Evolutionary conservation across 2,888 invertebrate species (phyloP).

Genomic region (Apoda limacodes): DNA sequence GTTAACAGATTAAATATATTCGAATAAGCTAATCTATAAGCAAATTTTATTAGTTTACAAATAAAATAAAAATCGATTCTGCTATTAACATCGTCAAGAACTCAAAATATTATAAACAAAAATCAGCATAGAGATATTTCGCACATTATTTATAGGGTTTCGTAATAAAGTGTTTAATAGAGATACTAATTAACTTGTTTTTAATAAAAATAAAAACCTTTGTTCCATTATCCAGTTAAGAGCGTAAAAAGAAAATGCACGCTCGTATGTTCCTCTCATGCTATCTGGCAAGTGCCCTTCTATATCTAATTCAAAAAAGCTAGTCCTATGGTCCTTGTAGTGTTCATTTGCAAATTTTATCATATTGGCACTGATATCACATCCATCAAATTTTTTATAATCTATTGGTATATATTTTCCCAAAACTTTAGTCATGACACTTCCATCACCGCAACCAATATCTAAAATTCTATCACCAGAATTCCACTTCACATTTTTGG

Average conservation of each 20-base stretch:
- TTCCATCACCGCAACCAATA: slow-evolving; percentile 81
- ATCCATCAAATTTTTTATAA: slow-evolving; percentile 69
- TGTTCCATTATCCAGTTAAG: slow-evolving; percentile 84
- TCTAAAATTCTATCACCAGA: slow-evolving; percentile 69
- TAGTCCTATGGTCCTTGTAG: slow-evolving; percentile 49
- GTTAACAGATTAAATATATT: slow-evolving; percentile 73
- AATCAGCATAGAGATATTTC: neutral
- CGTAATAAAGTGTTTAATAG: too few species aligned
- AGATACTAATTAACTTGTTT: too few species aligned
- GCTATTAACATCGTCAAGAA: too few species aligned
- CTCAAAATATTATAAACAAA: neutral
- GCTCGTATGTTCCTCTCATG: slow-evolving; percentile 68
- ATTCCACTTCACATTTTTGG: slow-evolving; percentile 68
- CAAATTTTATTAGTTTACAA: too few species aligned
- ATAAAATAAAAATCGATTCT: too few species aligned
- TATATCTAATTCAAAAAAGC: slow-evolving; percentile 71
- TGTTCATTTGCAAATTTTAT: slow-evolving; percentile 72
- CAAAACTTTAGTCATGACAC: slow-evolving; percentile 72
- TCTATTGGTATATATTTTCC: slow-evolving; percentile 70
- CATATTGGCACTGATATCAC: slow-evolving; percentile 80
- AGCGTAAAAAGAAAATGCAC: slow-evolving; percentile 82
- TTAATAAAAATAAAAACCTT: too few species aligned
- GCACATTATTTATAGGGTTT: neutral
- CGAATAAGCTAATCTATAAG: slow-evolving; percentile 67
- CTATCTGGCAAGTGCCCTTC: slow-evolving; percentile 55